phyloP scores from a whole-genome alignment of 2,113 vertebrate genomes.

The Petromus typicus region DNA sequence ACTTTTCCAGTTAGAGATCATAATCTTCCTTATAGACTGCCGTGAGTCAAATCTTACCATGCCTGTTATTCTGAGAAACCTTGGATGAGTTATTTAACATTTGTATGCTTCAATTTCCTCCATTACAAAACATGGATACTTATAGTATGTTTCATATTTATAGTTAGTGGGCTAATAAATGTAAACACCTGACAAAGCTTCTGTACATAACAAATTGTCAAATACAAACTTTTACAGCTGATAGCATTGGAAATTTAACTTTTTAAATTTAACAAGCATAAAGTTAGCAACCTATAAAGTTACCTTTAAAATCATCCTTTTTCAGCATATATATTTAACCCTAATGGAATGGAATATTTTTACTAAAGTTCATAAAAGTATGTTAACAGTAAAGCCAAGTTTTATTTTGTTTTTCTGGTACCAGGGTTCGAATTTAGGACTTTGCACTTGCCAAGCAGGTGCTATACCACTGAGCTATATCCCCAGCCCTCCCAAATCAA shows the following conservation, averaged over 20 bases:
- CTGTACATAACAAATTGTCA: neutral
- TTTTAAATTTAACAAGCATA: conserved; percentile 16
- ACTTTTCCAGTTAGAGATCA: neutral
- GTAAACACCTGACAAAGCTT: neutral
- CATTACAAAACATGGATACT: conserved; percentile 7
- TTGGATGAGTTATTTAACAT: neutral
- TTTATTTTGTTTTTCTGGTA: too few species aligned
- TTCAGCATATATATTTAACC: neutral
- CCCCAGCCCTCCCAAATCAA: too few species aligned
- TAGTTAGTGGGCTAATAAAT: conserved; percentile 11
- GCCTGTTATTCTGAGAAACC: neutral
- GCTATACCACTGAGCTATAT: too few species aligned
- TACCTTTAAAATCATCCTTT: conserved; percentile 45
- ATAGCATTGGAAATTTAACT: neutral
- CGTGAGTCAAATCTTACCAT: neutral
- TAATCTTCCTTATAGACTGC: neutral
- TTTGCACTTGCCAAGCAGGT: too few species aligned
- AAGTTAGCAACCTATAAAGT: neutral
- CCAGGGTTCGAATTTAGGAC: too few species aligned
- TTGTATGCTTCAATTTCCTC: neutral
- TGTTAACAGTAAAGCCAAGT: neutral
- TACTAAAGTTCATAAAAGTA: conserved; percentile 14
- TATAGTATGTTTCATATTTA: neutral
- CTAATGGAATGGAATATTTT: neutral
- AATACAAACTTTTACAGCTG: conserved; percentile 40